These are phyloP conservation scores for Leucopsar rothschildi DNA, from an alignment of 2,113 vertebrate species.

Conservation along the genomic window DNA sequence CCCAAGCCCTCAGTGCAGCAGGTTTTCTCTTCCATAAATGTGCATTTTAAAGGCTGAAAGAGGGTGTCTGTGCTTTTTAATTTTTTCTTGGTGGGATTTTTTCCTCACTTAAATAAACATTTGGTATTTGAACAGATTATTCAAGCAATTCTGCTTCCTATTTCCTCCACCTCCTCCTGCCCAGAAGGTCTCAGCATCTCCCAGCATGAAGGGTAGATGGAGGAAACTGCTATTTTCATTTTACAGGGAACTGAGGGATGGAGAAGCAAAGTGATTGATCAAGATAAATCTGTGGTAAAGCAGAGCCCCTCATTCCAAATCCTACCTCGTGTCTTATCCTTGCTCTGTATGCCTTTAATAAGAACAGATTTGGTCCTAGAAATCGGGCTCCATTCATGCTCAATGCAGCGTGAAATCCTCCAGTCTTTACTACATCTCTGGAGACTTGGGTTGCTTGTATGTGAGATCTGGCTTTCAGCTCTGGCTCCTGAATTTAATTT, in stretches of 20 bases:
- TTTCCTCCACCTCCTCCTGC: background rate
- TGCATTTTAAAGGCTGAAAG: background rate
- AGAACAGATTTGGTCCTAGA: background rate
- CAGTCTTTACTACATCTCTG: background rate
- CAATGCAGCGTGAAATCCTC: slow-evolving; percentile 11
- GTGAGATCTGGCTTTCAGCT: slow-evolving; percentile 24
- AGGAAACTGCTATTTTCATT: background rate
- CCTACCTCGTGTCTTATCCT: background rate
- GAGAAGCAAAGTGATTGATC: background rate
- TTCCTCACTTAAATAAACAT: background rate
- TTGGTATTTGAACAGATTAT: background rate
- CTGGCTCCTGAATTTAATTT: slow-evolving; percentile 53
- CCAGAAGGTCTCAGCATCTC: background rate
- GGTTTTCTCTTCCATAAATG: background rate
- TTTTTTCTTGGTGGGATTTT: no score
- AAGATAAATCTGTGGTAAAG: background rate
- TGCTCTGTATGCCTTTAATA: background rate
- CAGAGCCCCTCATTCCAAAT: background rate
- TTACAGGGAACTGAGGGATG: background rate
- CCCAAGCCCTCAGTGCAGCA: background rate
- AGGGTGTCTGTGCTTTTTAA: background rate
- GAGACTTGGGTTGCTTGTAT: background rate
- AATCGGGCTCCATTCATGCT: background rate
- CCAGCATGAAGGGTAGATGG: background rate
- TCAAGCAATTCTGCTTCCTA: background rate